phyloP scores from a whole-genome alignment of 2,888 invertebrate species.

The Drosophila merina region DNA sequence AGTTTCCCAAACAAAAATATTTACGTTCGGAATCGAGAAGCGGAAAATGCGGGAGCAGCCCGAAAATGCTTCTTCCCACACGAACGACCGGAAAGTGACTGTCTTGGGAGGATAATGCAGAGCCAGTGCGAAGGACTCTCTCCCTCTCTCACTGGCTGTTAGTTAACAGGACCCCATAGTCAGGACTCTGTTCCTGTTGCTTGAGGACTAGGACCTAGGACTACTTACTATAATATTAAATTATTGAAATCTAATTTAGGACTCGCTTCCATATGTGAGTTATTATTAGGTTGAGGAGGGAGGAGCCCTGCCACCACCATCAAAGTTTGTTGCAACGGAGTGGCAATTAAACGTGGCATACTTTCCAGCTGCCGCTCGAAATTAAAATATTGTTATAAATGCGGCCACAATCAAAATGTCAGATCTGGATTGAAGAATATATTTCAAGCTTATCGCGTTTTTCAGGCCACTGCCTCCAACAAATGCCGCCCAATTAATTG shows the following conservation, averaged over 20 bases:
- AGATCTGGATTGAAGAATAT: conserved; percentile 16
- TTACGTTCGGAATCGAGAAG: conserved; percentile 55
- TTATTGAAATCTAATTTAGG: conserved; percentile 38
- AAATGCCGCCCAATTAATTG: conserved; percentile 46
- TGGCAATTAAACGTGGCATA: conserved; percentile 25
- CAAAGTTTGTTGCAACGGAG: conserved; percentile 11
- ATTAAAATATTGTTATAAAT: conserved; percentile 4
- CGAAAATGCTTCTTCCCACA: conserved; percentile 22
- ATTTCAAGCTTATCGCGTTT: conserved; percentile 32
- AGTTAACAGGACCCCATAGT: conserved; percentile 19
- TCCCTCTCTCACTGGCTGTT: conserved; percentile 25
- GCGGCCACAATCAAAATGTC: conserved; percentile 25
- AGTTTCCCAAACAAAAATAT: conserved; percentile 70
- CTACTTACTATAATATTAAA: conserved; percentile 26
- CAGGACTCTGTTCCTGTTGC: conserved; percentile 10
- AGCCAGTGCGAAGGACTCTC: conserved; percentile 12
- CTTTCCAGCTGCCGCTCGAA: conserved; percentile 16
- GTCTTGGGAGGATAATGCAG: conserved; percentile 7
- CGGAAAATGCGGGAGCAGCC: conserved; percentile 6
- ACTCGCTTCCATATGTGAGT: conserved; percentile 13
- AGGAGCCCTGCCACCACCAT: background rate
- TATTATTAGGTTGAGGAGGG: conserved; percentile 17
- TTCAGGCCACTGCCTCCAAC: conserved; percentile 27
- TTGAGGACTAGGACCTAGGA: background rate
- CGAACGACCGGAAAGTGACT: conserved; percentile 37